Percentiles rank a stretch among this genome's conserved stretches.
phyloP scores from a whole-genome alignment of 2,113 vertebrate genomes.

The Zingel zingel region DNA sequence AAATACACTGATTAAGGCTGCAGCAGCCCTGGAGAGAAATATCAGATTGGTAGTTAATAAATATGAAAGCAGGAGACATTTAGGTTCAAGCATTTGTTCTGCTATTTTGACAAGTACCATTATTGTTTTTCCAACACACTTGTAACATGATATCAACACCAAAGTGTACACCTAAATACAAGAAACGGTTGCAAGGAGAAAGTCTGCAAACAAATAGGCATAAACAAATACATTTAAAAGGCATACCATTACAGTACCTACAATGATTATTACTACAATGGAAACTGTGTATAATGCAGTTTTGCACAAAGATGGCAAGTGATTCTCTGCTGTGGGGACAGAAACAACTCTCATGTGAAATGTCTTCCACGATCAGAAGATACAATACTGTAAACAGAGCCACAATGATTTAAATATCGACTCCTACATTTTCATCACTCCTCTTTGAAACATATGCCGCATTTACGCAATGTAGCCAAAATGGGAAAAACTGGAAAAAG shows the following conservation, averaged over 20 bases:
- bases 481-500: neutral
- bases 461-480: neutral
- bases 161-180: conserved; percentile 63
- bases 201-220: conserved; percentile 38
- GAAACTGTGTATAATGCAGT: conserved; percentile 20
- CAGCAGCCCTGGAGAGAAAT: conserved; percentile 47
- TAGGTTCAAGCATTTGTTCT: conserved; percentile 49
- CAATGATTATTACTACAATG: conserved; percentile 23
- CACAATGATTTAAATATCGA: neutral
- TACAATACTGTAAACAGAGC: neutral
- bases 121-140: conserved; percentile 48
- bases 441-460: neutral
- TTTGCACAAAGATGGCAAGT: conserved; percentile 39
- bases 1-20: conserved; percentile 52
- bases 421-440: neutral
- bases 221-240: conserved; percentile 48
- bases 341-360: conserved; percentile 42
- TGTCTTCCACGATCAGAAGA: conserved; percentile 42
- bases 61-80: conserved; percentile 69
- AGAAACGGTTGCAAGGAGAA: conserved; percentile 49
- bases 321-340: conserved; percentile 45
- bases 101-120: conserved; percentile 59
- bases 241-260: conserved; percentile 24
- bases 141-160: conserved; percentile 60
- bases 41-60: conserved; percentile 65